A percentile compares a stretch with the other conserved stretches of the same genome.
These are phyloP conservation scores for Enteromius treurensis DNA, from an alignment of 2,797 vertebrate species.

Conservation along the genomic window DNA sequence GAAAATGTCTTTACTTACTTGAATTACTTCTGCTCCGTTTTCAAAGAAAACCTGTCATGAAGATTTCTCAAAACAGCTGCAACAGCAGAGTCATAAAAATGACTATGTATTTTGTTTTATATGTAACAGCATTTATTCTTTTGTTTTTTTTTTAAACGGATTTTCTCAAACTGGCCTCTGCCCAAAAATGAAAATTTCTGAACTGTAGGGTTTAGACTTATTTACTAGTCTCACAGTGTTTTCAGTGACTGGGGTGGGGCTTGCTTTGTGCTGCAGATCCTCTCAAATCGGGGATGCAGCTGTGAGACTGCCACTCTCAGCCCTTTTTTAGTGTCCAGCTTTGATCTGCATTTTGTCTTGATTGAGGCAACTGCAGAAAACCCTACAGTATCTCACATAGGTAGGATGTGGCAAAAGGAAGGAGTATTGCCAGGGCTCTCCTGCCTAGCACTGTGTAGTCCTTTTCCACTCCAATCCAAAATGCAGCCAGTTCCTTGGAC, in stretches of 20 bases:
- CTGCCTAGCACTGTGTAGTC: no score
- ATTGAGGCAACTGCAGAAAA: not conserved
- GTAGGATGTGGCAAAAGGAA: conserved; percentile 51
- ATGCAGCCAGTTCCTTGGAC: no score
- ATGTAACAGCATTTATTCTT: no score
- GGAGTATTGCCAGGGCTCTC: conserved; percentile 41
- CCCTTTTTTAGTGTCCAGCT: not conserved
- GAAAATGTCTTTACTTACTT: no score
- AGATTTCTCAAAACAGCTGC: no score
- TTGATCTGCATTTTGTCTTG: not conserved
- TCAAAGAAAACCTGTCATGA: no score
- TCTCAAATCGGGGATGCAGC: not conserved
- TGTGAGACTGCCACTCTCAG: not conserved
- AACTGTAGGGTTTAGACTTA: not conserved
- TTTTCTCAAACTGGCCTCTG: not conserved
- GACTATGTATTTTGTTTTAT: no score
- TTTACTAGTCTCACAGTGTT: not conserved
- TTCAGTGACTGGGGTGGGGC: not conserved
- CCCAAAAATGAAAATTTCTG: no score
- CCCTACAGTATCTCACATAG: not conserved
- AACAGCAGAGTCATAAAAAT: no score
- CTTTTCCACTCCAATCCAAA: no score
- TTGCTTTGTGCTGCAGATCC: not conserved
- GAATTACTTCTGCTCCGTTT: no score
- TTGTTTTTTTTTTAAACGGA: no score